Percentiles rank a stretch among this genome's conserved stretches.
phyloP scores from a whole-genome alignment of 2,113 vertebrate species.

The Erinaceus europaeus region DNA sequence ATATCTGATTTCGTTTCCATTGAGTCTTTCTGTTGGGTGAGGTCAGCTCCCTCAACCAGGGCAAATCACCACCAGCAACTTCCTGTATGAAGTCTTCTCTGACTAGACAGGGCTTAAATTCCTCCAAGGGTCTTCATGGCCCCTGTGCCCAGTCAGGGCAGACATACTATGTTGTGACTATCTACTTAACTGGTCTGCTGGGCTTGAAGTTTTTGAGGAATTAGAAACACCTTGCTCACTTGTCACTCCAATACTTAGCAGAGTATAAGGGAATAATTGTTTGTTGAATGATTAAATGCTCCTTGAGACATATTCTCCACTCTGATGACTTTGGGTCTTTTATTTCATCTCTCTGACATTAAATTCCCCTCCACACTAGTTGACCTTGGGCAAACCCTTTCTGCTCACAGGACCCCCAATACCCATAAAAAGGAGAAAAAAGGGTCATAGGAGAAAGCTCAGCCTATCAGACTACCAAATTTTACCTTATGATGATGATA shows the following conservation, averaged over 20 bases:
- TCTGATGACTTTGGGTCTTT: background rate
- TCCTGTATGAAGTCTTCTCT: constrained; percentile 40
- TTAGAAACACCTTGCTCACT: background rate
- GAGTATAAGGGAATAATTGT: background rate
- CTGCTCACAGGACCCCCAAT: background rate
- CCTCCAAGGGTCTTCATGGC: constrained; percentile 46
- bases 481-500: too few species aligned
- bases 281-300: constrained; percentile 20
- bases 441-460: too few species aligned
- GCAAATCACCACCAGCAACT: constrained; percentile 8
- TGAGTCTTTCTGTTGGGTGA: background rate
- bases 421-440: background rate
- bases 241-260: background rate
- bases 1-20: constrained; percentile 42
- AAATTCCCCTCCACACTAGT: background rate
- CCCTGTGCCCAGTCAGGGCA: background rate
- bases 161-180: background rate
- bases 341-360: background rate
- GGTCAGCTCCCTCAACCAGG: background rate
- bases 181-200: background rate
- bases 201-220: background rate
- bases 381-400: background rate
- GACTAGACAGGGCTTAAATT: background rate
- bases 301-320: background rate
- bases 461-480: too few species aligned